phyloP scores from a whole-genome alignment of 2,888 invertebrate species.

The Ochropleura plecta region DNA sequence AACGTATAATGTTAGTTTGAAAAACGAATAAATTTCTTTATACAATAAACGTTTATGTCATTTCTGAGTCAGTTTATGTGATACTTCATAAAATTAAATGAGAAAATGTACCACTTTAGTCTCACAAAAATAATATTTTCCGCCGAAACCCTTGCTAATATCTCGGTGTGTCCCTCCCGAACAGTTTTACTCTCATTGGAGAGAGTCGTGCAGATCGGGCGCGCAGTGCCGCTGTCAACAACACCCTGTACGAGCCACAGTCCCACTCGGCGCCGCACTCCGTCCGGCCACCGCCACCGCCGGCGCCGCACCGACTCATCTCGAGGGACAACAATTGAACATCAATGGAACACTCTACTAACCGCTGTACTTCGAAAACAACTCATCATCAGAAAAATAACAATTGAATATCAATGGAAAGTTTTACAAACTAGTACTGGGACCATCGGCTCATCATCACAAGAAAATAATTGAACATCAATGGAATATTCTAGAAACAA shows the following conservation, averaged over 20 bases:
- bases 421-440: not conserved
- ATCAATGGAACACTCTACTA: not conserved
- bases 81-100: not conserved
- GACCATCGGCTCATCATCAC: not conserved
- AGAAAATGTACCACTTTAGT: not conserved
- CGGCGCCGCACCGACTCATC: not conserved
- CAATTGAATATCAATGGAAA: not conserved
- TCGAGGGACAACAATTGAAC: not conserved
- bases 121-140: not conserved
- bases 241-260: slow-evolving; percentile 30
- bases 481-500: slow-evolving; percentile 1
- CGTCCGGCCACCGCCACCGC: not conserved
- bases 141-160: not conserved
- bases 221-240: slow-evolving; percentile 45
- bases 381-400: not conserved
- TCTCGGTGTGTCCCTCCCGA: slow-evolving; percentile 40
- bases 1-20: no score
- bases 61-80: not conserved
- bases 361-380: not conserved
- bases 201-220: slow-evolving; percentile 69
- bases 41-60: no score
- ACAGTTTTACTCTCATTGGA: slow-evolving; percentile 66
- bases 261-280: not conserved
- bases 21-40: no score
- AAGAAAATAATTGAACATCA: not conserved